These are phyloP conservation scores for Maconellicoccus hirsutus DNA, from an alignment of 1,140 invertebrate species.

Conservation along the genomic window DNA sequence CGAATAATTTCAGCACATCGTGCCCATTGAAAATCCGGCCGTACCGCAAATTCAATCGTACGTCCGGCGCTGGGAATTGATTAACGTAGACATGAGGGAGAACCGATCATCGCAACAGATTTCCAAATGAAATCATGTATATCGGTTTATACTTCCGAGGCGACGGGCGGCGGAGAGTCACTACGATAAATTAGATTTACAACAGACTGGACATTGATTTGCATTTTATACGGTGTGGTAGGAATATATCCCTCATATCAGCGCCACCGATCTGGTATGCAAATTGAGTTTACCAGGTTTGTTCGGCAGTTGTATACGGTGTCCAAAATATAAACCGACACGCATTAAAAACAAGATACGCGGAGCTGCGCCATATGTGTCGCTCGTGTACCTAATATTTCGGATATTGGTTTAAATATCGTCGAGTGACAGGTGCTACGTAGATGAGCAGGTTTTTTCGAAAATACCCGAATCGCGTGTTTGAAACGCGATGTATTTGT, in stretches of 20 bases:
- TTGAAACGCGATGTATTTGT: not conserved
- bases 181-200: slow-evolving; percentile 16
- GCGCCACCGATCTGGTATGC: slow-evolving; percentile 6
- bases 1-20: too few relatives aligned
- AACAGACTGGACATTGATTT: slow-evolving; percentile 22
- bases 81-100: too few relatives aligned
- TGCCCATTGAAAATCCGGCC: too few relatives aligned
- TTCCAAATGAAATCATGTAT: not conserved
- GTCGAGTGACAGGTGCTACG: slow-evolving; percentile 9
- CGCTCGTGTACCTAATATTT: not conserved
- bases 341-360: not conserved
- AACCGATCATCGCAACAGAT: not conserved
- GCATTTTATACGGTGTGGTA: slow-evolving; percentile 3
- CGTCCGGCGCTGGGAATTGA: too few relatives aligned
- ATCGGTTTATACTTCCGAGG: too few relatives aligned
- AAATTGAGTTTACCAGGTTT: slow-evolving; percentile 10
- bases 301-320: not conserved
- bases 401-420: slow-evolving; percentile 14
- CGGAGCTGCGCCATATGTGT: not conserved
- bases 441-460: not conserved
- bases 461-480: not conserved
- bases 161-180: too few relatives aligned
- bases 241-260: slow-evolving; percentile 6
- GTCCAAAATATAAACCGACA: not conserved
- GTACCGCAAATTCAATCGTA: too few relatives aligned